These are phyloP conservation scores for Carcina quercana DNA, from an alignment of 2,888 invertebrate species.

Conservation along the genomic window DNA sequence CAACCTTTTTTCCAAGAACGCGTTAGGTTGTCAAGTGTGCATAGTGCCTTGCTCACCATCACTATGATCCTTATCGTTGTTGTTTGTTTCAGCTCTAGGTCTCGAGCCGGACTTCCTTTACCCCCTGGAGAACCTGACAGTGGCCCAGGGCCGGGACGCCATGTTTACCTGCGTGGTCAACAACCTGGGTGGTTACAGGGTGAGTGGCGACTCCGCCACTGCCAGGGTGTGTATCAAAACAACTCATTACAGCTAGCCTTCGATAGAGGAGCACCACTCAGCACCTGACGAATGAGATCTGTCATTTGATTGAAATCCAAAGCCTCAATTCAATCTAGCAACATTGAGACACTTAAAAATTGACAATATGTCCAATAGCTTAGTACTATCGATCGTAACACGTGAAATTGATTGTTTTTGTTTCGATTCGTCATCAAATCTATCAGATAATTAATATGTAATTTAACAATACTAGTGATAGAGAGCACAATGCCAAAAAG, in stretches of 20 bases:
- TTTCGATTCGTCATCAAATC: too few species aligned
- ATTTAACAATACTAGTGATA: too few species aligned
- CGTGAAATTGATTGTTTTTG: too few species aligned
- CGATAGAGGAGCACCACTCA: conserved; percentile 62
- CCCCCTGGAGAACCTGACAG: conserved; percentile 88
- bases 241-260: conserved; percentile 58
- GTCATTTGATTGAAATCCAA: conserved; percentile 42
- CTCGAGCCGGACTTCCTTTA: conserved; percentile 87
- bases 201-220: conserved; percentile 91
- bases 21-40: too few species aligned
- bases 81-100: conserved; percentile 80
- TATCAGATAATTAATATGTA: too few species aligned
- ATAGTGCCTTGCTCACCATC: too few species aligned
- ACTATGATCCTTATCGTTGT: too few species aligned
- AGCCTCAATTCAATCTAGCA: not conserved
- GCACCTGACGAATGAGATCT: conserved; percentile 59
- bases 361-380: too few species aligned
- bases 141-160: conserved; percentile 87
- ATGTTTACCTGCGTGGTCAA: conserved; percentile 90
- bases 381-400: too few species aligned
- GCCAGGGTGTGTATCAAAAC: conserved; percentile 88
- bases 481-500: too few species aligned
- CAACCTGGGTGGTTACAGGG: conserved; percentile 90
- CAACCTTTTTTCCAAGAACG: too few species aligned
- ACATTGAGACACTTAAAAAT: not conserved